Percentiles rank a stretch among this genome's conserved stretches.
Evolutionary conservation across 2,888 invertebrate species (phyloP).

Genomic region (Aphidoletes aphidimyza): DNA sequence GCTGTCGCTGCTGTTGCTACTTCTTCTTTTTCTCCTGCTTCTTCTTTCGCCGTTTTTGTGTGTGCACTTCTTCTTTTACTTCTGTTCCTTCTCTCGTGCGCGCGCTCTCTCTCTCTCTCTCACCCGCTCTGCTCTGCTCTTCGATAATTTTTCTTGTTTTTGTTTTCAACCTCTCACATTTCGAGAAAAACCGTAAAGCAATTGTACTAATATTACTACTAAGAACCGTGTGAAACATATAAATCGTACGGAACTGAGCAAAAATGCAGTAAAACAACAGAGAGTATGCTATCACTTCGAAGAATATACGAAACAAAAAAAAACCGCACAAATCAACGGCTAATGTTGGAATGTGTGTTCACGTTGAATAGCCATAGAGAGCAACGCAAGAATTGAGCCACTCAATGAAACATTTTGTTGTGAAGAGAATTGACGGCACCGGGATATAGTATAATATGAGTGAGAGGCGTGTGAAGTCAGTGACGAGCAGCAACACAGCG

Average conservation of each 20-base stretch:
- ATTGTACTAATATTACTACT: slow-evolving; percentile 45
- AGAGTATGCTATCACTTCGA: slow-evolving; percentile 37
- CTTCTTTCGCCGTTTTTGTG: background rate
- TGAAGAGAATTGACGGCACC: slow-evolving; percentile 23
- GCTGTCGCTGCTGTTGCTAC: background rate
- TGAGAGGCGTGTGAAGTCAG: slow-evolving; percentile 41
- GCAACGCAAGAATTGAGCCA: background rate
- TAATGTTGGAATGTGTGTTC: slow-evolving; percentile 43
- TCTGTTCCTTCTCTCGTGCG: background rate
- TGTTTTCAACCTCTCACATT: slow-evolving; percentile 49
- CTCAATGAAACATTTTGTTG: slow-evolving; percentile 44
- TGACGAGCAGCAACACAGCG: too few species aligned
- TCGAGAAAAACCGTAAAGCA: slow-evolving; percentile 48
- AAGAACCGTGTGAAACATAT: slow-evolving; percentile 51
- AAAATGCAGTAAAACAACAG: slow-evolving; percentile 43
- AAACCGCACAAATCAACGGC: slow-evolving; percentile 48
- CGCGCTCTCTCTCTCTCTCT: background rate
- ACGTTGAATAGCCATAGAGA: slow-evolving; percentile 36
- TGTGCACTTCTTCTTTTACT: background rate
- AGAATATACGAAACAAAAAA: too few species aligned
- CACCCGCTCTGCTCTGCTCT: background rate
- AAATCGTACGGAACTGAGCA: slow-evolving; percentile 48
- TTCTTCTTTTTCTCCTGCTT: background rate
- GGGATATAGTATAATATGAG: too few species aligned
- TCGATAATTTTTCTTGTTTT: slow-evolving; percentile 30